Evolutionary conservation across 1,140 invertebrate genomes (phyloP), one percentile per base, ranked within the genome.

Genomic region (Drosophila subpulchrella): DNA sequence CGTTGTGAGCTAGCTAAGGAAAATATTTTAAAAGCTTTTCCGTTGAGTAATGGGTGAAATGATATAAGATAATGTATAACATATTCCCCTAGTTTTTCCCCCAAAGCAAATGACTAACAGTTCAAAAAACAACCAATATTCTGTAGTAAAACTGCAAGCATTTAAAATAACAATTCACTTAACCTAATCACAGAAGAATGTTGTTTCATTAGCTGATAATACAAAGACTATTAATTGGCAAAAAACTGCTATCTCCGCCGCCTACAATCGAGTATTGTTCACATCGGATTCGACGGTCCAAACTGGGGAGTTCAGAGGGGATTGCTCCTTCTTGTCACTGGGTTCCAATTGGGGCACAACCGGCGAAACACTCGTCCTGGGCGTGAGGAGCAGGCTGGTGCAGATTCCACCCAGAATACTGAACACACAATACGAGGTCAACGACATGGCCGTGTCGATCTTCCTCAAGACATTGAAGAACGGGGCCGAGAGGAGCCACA

Each of bases 381-480:
- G 91, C 3, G 91, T 90, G 4, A 90, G 63, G 1, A 92, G 70
- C 32, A 92, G 59, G 36, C 85, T 89, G 6, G 83, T 90, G 57
- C 83, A 91, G 41, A 92, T 89, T 47, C 91, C 91, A 8, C 89
- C 91, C 34, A 92, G 38, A 11, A 92, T 82, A 53, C 89, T 91
- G 15, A 92, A 76, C 1, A 85, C 74, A 38, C 83, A 78, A 34
- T 91, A 92, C 0, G 90, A 79, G 24, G 82, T 92, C 20, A 92
- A 27, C 0, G 91, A 92, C 17, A 92, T 42, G 1, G 91, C 91
- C 0, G 80, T 79, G 39, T 92, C 85, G 44, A 91, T 85, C 41
- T 79, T 90, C 30, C 61, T 86, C 0, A 92, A 83, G 8, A 92
- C 91, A 48, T 92, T 92, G 44, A 92, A 88, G 56, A 92, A 92